Evolutionary conservation across 2,113 vertebrate species (phyloP).

Genomic region (Muscicapa adusta): DNA sequence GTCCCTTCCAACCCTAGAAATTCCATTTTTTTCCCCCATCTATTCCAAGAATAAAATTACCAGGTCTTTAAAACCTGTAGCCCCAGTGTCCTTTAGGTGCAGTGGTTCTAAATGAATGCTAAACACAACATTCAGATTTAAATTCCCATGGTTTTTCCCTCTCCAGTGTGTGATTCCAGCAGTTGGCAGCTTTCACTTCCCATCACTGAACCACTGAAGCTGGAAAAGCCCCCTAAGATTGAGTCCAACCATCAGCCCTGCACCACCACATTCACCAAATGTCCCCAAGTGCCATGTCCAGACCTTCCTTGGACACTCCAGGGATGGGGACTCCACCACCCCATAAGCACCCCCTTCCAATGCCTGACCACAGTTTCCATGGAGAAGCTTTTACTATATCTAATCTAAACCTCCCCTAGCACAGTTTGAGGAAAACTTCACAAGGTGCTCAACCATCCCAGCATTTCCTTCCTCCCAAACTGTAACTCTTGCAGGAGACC

Average conservation of each 20-base stretch:
- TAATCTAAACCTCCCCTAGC: neutral
- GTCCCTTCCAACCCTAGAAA: neutral
- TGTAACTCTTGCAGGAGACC: neutral
- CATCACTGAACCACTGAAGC: neutral
- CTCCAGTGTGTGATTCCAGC: rapidly evolving
- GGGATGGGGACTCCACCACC: neutral
- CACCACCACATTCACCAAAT: neutral
- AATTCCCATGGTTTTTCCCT: rapidly evolving
- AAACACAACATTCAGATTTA: neutral
- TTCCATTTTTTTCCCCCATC: neutral
- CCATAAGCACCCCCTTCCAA: neutral
- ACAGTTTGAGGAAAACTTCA: neutral
- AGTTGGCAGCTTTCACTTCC: neutral
- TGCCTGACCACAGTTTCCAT: neutral
- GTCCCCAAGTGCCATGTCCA: neutral
- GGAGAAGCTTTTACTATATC: neutral
- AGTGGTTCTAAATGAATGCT: neutral
- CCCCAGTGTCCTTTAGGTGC: neutral
- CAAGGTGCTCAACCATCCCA: neutral
- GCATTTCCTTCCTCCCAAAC: neutral
- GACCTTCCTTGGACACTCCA: neutral
- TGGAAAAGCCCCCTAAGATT: neutral
- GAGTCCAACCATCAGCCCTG: neutral
- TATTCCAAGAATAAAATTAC: neutral
- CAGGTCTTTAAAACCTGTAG: neutral